These are phyloP conservation scores for Mongoloraphidia duomilia DNA, from an alignment of 2,888 invertebrate species.

Conservation along the genomic window DNA sequence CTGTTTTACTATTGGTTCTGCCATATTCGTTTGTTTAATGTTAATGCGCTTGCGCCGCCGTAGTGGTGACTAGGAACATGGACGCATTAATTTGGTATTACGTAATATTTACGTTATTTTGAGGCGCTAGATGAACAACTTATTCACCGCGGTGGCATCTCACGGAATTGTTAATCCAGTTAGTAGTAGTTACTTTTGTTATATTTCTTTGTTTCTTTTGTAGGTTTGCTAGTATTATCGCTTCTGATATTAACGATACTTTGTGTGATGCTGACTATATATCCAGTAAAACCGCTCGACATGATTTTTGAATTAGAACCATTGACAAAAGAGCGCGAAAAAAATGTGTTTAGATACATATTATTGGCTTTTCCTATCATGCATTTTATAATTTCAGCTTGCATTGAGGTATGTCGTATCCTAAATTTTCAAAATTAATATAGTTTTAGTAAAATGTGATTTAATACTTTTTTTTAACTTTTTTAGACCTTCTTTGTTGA, in stretches of 20 bases:
- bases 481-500: slow-evolving; percentile 22
- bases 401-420: slow-evolving; percentile 40
- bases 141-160: no score
- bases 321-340: slow-evolving; percentile 27
- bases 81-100: no score
- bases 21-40: no score
- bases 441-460: background rate
- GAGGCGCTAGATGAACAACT: no score
- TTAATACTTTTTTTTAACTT: background rate
- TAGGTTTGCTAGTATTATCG: slow-evolving; percentile 45
- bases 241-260: slow-evolving; percentile 39
- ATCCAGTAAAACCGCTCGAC: slow-evolving; percentile 37
- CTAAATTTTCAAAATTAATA: background rate
- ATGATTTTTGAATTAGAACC: slow-evolving; percentile 40
- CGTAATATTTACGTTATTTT: no score
- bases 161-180: background rate
- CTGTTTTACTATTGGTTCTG: background rate
- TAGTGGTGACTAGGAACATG: no score
- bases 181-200: slow-evolving; percentile 2
- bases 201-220: slow-evolving; percentile 15
- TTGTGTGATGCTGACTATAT: slow-evolving; percentile 40
- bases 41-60: background rate
- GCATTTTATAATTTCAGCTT: slow-evolving; percentile 41
- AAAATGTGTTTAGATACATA: slow-evolving; percentile 35
- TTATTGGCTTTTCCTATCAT: slow-evolving; percentile 41